These are phyloP conservation scores for Knipowitschia caucasica DNA, from an alignment of 2,797 vertebrate genomes.

Conservation along the genomic window DNA sequence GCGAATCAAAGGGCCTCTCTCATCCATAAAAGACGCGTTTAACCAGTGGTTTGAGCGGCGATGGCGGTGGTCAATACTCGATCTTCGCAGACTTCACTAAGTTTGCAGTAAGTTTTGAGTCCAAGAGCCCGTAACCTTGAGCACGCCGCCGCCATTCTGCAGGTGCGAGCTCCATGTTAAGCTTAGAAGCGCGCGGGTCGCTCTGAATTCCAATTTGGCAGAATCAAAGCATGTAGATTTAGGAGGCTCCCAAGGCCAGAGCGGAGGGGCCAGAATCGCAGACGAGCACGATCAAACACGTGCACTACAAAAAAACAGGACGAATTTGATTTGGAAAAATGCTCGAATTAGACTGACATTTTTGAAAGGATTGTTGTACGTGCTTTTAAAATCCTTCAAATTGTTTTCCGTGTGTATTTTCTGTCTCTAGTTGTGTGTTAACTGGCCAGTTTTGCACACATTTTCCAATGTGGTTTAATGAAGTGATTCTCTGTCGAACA, in stretches of 20 bases:
- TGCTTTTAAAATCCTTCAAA: no score
- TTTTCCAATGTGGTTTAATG: no score
- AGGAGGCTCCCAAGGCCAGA: slow-evolving; percentile 51
- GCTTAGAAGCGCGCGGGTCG: slow-evolving; percentile 33
- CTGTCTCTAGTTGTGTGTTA: no score
- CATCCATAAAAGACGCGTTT: slow-evolving; percentile 14
- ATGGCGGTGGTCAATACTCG: slow-evolving; percentile 7
- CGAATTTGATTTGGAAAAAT: no score
- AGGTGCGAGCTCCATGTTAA: slow-evolving; percentile 41
- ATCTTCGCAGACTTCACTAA: slow-evolving; percentile 7
- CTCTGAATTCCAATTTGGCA: slow-evolving; percentile 52
- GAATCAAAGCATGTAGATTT: slow-evolving; percentile 62
- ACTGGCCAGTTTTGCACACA: no score
- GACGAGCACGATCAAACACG: slow-evolving; percentile 43
- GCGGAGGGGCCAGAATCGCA: slow-evolving; percentile 62
- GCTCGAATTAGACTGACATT: no score
- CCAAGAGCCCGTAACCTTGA: slow-evolving; percentile 40
- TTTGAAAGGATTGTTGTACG: no score
- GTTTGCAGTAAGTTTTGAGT: slow-evolving; percentile 22
- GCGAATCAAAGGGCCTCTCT: slow-evolving; percentile 12
- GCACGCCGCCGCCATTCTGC: slow-evolving; percentile 25
- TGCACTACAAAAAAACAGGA: no score
- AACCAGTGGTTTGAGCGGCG: slow-evolving; percentile 8
- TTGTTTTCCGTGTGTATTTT: no score
- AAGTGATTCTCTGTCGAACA: no score